Conservation (phyloP, 2,888 invertebrate species). For the Mythimna impura region DNA sequence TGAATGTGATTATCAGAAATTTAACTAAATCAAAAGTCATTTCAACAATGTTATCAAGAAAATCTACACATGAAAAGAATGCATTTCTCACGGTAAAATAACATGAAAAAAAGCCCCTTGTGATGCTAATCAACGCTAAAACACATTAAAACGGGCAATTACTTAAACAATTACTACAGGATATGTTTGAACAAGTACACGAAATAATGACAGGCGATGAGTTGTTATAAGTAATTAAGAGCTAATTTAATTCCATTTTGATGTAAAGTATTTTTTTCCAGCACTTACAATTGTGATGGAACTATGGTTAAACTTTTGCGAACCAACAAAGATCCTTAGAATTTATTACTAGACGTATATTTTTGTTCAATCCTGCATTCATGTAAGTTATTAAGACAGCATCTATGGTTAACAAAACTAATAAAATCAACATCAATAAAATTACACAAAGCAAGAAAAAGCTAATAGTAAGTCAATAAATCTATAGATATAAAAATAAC, state of each 20-base stretch:
- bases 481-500: constrained; percentile 2
- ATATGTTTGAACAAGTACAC: constrained; percentile 56
- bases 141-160: constrained; percentile 56
- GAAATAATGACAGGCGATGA: constrained; percentile 58
- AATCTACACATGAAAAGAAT: constrained; percentile 55
- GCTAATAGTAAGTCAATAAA: constrained; percentile 16
- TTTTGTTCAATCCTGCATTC: background rate
- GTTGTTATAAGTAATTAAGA: constrained; percentile 41
- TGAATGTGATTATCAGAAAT: constrained; percentile 13
- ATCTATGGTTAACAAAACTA: background rate
- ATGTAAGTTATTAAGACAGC: background rate
- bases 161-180: constrained; percentile 60
- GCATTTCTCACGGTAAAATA: constrained; percentile 47
- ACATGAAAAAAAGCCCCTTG: constrained; percentile 33
- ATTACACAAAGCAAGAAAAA: constrained; percentile 6
- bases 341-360: background rate
- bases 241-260: constrained; percentile 31
- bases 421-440: constrained; percentile 7
- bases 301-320: background rate
- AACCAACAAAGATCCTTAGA: background rate
- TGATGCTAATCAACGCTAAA: constrained; percentile 52
- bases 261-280: constrained; percentile 39
- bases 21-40: constrained; percentile 17
- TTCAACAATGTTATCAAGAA: constrained; percentile 24
- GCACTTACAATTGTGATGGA: constrained; percentile 1